Evolutionary conservation across 2,888 invertebrate species (phyloP).

Genomic region (Caenorhabditis zanzibari): DNA sequence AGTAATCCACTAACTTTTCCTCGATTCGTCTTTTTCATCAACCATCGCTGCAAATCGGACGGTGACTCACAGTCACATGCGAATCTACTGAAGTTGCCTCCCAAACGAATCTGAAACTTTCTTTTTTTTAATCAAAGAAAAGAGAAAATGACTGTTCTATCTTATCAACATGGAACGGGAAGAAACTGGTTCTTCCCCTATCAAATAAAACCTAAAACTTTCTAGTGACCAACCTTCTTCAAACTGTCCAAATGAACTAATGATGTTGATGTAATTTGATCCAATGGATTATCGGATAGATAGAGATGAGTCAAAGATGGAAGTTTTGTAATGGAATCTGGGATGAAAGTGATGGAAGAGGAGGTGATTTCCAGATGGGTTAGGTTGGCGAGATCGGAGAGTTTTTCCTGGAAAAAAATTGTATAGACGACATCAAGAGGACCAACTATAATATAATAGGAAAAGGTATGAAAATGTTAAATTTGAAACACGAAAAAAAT

Average conservation of each 20-base stretch:
- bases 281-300: constrained; percentile 55
- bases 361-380: constrained; percentile 64
- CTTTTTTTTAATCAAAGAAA: constrained; percentile 5
- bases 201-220: not conserved
- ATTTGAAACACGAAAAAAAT: too few species aligned
- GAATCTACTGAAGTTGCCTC: constrained; percentile 67
- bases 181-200: constrained; percentile 22
- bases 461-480: too few species aligned
- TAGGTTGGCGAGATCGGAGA: constrained; percentile 40
- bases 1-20: constrained; percentile 70
- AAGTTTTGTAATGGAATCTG: constrained; percentile 37
- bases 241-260: constrained; percentile 45
- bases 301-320: constrained; percentile 50
- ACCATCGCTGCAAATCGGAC: constrained; percentile 72
- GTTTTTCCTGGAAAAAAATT: constrained; percentile 39
- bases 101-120: constrained; percentile 62
- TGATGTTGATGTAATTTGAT: constrained; percentile 31
- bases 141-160: constrained; percentile 12
- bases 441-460: too few species aligned
- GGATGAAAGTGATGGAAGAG: constrained; percentile 39
- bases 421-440: too few species aligned
- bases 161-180: constrained; percentile 25
- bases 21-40: constrained; percentile 61
- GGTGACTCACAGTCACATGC: constrained; percentile 74
- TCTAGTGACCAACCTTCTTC: constrained; percentile 54